Percentiles rank a stretch among this genome's conserved stretches.
Evolutionary conservation across 2,113 vertebrate species (phyloP).

Genomic region (Strix uralensis): DNA sequence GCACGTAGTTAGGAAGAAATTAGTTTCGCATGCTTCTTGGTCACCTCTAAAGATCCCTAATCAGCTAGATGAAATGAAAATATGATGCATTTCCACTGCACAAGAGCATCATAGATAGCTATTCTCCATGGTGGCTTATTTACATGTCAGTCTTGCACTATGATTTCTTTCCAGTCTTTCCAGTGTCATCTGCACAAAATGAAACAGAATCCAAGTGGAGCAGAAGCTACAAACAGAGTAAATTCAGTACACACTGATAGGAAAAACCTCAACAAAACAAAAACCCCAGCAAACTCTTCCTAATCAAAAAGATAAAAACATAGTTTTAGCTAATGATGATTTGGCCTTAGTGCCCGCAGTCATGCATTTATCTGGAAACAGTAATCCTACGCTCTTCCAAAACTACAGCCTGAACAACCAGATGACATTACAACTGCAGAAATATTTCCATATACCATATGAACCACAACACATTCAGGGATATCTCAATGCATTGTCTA

Average conservation of each 20-base stretch:
- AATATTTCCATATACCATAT: background rate
- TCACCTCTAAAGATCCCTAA: constrained; percentile 62
- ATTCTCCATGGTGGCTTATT: constrained; percentile 41
- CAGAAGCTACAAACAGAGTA: constrained; percentile 58
- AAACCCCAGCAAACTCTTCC: background rate
- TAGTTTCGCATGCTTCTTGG: constrained; percentile 60
- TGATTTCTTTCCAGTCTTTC: constrained; percentile 58
- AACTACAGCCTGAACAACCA: background rate
- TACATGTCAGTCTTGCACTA: constrained; percentile 53
- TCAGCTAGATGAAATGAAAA: constrained; percentile 52
- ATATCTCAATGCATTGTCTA: background rate
- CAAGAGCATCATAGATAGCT: constrained; percentile 37
- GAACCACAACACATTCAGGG: background rate
- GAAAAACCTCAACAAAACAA: constrained; percentile 8
- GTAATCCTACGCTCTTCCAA: background rate
- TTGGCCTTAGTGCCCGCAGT: background rate
- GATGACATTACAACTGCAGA: background rate
- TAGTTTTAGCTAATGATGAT: background rate
- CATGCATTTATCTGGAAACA: background rate
- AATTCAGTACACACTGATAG: constrained; percentile 24
- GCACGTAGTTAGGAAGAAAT: constrained; percentile 54
- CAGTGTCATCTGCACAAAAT: constrained; percentile 54
- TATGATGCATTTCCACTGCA: constrained; percentile 42
- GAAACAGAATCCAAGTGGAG: constrained; percentile 47
- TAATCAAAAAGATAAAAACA: background rate